Evolutionary conservation across 2,113 vertebrate species (phyloP).

Genomic region (Proterorhinus semilunaris): DNA sequence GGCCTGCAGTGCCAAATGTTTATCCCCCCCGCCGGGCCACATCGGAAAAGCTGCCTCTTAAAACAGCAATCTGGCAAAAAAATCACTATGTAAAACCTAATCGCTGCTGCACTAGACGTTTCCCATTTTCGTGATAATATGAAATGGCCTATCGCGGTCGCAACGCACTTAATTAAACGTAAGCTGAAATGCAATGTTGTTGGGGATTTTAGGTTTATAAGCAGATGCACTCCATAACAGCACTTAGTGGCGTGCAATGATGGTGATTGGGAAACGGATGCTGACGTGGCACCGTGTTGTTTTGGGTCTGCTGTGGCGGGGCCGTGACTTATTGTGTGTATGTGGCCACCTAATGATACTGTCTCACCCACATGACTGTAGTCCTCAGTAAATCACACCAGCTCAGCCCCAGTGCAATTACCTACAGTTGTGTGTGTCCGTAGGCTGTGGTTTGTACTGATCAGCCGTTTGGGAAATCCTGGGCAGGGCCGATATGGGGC

Average conservation of each 20-base stretch:
- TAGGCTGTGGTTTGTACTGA: slow-evolving; percentile 33
- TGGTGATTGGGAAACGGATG: background rate
- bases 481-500: slow-evolving; percentile 35
- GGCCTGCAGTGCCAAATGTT: slow-evolving; percentile 6
- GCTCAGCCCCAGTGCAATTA: slow-evolving; percentile 34
- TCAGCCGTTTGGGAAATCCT: slow-evolving; percentile 39
- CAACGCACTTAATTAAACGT: slow-evolving; percentile 23
- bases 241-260: slow-evolving; percentile 2
- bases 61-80: slow-evolving; percentile 59
- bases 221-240: background rate
- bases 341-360: slow-evolving; percentile 51
- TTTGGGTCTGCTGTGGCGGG: slow-evolving; percentile 22
- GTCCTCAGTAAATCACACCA: slow-evolving; percentile 47
- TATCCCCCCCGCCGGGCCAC: slow-evolving; percentile 19
- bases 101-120: slow-evolving; percentile 38
- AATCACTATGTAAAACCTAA: slow-evolving; percentile 32
- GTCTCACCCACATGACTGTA: slow-evolving; percentile 45
- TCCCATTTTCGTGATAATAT: slow-evolving; percentile 31
- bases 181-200: slow-evolving; percentile 6
- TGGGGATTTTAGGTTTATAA: background rate
- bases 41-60: slow-evolving; percentile 35
- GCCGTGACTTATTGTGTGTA: slow-evolving; percentile 31
- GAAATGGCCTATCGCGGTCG: slow-evolving; percentile 27
- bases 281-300: slow-evolving; percentile 24
- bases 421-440: slow-evolving; percentile 27